phyloP scores from a whole-genome alignment of 2,113 vertebrate species.

The Sigmodon hispidus region DNA sequence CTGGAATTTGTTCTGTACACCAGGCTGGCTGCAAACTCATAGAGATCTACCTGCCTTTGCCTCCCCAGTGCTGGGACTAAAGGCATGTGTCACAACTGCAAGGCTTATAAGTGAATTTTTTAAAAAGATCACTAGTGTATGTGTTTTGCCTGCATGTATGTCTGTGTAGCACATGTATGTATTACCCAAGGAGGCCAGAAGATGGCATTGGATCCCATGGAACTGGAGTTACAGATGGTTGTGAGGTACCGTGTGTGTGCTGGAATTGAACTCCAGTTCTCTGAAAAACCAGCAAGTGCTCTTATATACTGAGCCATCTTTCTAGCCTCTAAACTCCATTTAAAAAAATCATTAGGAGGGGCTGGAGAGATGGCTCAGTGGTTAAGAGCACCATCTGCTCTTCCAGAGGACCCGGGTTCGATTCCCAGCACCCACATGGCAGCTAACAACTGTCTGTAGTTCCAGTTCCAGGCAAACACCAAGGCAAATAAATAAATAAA shows the following conservation, averaged over 20 bases:
- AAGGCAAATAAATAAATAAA: no score
- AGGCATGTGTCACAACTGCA: neutral
- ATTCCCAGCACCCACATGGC: no score
- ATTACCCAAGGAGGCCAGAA: neutral
- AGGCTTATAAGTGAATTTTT: neutral
- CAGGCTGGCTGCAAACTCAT: neutral
- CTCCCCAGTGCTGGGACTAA: neutral
- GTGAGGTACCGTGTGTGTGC: neutral
- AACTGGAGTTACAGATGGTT: neutral
- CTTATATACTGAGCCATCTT: neutral
- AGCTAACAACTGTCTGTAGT: no score
- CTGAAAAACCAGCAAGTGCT: neutral
- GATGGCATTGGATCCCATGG: neutral
- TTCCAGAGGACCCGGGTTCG: no score
- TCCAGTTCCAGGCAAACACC: no score
- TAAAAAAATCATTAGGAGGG: no score
- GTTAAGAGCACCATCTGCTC: no score
- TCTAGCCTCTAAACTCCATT: neutral
- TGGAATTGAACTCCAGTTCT: neutral
- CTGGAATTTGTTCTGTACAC: neutral
- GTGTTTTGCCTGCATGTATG: neutral
- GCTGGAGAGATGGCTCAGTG: no score
- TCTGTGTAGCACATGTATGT: neutral
- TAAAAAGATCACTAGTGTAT: neutral
- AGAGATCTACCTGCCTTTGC: neutral